phyloP scores from a whole-genome alignment of 2,797 vertebrate species.

The Periparus ater region DNA sequence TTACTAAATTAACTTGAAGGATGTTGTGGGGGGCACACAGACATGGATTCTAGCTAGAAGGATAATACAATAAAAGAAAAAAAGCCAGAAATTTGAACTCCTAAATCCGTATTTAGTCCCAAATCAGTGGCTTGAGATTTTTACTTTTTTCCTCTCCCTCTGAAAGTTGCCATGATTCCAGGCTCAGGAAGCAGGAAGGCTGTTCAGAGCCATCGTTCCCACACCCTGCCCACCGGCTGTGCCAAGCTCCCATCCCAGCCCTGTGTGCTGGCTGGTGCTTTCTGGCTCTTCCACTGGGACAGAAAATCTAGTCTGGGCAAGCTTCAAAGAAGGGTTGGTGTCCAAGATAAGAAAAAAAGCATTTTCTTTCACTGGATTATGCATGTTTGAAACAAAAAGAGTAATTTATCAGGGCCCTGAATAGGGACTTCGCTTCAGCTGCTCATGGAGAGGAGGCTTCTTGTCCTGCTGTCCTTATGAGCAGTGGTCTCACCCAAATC shows the following conservation, averaged over 20 bases:
- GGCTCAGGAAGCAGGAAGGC: background rate
- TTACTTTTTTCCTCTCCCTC: accelerated
- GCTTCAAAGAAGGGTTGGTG: constrained; percentile 8
- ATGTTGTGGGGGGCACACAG: no score
- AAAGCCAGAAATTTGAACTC: background rate
- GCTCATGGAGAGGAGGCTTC: background rate
- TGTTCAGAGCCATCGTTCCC: constrained; percentile 6
- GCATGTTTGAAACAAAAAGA: background rate
- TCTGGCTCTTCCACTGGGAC: constrained; percentile 10
- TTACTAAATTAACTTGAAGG: background rate
- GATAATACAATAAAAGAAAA: background rate
- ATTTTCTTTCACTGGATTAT: constrained; percentile 25
- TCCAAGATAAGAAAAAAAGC: constrained; percentile 31
- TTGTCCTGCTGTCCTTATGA: background rate
- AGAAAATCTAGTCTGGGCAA: constrained; percentile 40
- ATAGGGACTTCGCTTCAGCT: background rate
- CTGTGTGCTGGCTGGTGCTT: background rate
- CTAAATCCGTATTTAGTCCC: background rate
- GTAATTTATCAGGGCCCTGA: background rate
- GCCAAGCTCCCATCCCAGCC: background rate
- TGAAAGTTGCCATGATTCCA: background rate
- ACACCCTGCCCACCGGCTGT: constrained; percentile 14
- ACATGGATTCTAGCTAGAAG: background rate
- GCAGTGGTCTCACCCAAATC: background rate
- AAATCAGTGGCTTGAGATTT: background rate